These are phyloP conservation scores for Colossoma macropomum DNA, from an alignment of 2,113 vertebrate species.

Conservation along the genomic window DNA sequence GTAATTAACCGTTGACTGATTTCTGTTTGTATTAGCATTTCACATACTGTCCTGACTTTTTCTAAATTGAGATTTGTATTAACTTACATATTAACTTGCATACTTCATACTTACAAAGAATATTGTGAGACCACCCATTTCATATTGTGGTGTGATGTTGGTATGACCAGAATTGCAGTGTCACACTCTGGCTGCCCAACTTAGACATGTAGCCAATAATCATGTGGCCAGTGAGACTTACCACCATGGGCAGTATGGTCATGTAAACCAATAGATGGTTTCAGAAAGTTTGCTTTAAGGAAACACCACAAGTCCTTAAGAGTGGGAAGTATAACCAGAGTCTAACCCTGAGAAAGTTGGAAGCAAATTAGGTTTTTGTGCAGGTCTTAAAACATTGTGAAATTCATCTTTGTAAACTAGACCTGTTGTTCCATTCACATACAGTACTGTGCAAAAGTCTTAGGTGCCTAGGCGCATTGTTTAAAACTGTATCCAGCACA, in stretches of 20 bases:
- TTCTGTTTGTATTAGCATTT: no score
- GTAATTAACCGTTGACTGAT: no score
- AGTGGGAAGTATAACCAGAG: neutral
- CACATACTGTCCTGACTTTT: neutral
- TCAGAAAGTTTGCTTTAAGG: conserved; percentile 24
- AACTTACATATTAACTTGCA: no score
- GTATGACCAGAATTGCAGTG: conserved; percentile 26
- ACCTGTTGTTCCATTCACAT: no score
- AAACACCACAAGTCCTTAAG: conserved; percentile 11
- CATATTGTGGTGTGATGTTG: conserved; percentile 4
- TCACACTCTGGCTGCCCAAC: conserved; percentile 9
- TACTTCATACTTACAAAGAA: neutral
- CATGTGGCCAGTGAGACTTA: conserved; percentile 42
- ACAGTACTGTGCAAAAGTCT: no score
- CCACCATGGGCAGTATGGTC: conserved; percentile 45
- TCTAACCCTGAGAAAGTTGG: conserved; percentile 2
- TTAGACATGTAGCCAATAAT: conserved; percentile 32
- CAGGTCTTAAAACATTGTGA: no score
- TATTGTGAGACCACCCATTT: neutral
- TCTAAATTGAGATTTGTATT: no score
- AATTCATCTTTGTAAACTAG: no score
- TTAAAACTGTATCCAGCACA: no score
- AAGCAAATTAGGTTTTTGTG: neutral
- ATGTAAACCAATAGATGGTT: conserved; percentile 18
- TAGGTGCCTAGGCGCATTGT: no score